Percentiles rank a stretch among this genome's conserved stretches.
Evolutionary conservation across 2,888 invertebrate genomes (phyloP).

Genomic region (Hirtodrosophila trivittata): DNA sequence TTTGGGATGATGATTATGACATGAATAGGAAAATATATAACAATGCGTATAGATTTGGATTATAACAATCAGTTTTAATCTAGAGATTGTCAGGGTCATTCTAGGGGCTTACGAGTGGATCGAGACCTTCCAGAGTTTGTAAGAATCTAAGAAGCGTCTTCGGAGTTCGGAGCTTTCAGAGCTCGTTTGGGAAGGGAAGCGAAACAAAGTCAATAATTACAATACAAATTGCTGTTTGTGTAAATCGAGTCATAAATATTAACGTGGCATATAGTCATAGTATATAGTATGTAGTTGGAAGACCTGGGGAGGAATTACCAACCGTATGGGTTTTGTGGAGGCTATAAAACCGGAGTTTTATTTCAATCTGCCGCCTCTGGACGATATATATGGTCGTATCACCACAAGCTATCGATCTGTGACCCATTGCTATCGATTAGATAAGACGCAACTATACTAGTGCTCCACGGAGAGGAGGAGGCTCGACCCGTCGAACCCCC

Average conservation of each 20-base stretch:
- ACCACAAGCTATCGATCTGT: constrained; percentile 65
- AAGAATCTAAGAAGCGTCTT: background rate
- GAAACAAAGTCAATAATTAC: constrained; percentile 64
- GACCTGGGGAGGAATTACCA: constrained; percentile 1
- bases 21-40: background rate
- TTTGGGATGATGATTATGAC: background rate
- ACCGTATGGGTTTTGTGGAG: constrained; percentile 38
- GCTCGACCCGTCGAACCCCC: constrained; percentile 48
- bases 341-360: constrained; percentile 76
- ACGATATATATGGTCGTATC: constrained; percentile 60
- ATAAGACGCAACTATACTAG: constrained; percentile 44
- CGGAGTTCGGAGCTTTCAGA: constrained; percentile 17
- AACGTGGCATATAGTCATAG: constrained; percentile 11
- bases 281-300: background rate
- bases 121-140: background rate
- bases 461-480: constrained; percentile 43
- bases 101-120: too few species aligned
- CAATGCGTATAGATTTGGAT: too few species aligned
- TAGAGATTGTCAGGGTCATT: too few species aligned
- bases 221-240: constrained; percentile 70
- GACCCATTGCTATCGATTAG: constrained; percentile 69
- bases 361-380: constrained; percentile 78
- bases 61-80: too few species aligned
- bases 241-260: constrained; percentile 70
- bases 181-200: constrained; percentile 14